Percentiles rank a stretch among this genome's conserved stretches.
These are phyloP conservation scores for Sorex maritimensis DNA, from an alignment of 2,797 vertebrate species.

Conservation along the genomic window DNA sequence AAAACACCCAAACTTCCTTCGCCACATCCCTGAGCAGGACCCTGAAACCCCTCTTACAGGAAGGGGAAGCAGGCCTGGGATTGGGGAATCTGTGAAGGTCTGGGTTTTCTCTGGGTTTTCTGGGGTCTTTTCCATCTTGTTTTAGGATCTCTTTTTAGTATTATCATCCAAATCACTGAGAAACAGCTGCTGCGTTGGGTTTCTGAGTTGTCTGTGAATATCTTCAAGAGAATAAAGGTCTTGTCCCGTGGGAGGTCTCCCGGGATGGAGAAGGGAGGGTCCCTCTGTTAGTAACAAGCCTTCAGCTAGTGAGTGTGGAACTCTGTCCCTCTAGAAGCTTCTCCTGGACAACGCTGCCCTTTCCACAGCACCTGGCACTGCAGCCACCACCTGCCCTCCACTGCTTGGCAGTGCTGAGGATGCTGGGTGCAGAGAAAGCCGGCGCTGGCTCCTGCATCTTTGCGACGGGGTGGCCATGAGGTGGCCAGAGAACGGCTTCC, in stretches of 20 bases:
- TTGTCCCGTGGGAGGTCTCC: not conserved
- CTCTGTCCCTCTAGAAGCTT: not conserved
- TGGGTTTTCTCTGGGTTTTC: conserved; percentile 19
- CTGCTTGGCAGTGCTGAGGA: not conserved
- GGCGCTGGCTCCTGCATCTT: too few species aligned
- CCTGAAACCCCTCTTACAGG: not conserved
- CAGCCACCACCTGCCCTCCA: too few species aligned
- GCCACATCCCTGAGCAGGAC: not conserved
- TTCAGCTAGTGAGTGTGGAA: not conserved
- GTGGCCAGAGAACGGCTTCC: rapidly evolving
- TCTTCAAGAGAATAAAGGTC: not conserved
- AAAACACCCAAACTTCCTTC: not conserved
- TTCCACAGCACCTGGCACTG: not conserved
- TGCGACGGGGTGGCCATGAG: not conserved
- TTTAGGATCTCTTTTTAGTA: conserved; percentile 63
- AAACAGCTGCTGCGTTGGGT: conserved; percentile 64
- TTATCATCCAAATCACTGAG: conserved; percentile 48
- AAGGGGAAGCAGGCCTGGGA: not conserved
- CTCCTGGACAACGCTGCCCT: rapidly evolving
- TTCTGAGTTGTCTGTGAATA: not conserved
- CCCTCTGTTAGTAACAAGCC: not conserved
- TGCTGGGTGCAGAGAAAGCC: not conserved
- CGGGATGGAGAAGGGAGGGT: conserved; percentile 40
- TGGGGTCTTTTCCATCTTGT: conserved; percentile 67
- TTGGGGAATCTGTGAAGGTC: conserved; percentile 47